Evolutionary conservation across 2,797 vertebrate species (phyloP), one percentile per base, ranked within the genome.

Genomic region (Halcyon leucocephala): DNA sequence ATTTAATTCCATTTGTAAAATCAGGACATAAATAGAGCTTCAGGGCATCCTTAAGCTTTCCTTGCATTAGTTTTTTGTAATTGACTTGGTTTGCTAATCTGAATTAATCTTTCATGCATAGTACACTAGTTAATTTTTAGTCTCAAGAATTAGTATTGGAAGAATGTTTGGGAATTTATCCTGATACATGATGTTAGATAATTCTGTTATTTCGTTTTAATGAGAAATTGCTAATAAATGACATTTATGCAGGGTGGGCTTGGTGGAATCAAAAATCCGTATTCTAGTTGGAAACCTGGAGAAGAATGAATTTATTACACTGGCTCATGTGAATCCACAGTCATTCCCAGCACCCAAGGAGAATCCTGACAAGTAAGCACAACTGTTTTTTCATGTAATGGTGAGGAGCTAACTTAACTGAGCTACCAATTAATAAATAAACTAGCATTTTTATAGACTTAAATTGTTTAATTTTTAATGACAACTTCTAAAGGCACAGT

Each of bases 201-300:
- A 14, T 87, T 83, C 17, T 74, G 0, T 73, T 72, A 61, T 86
- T 90, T 90, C 7, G 6, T 65, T 7, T 72, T 74, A 81, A 87
- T 70, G 46, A 92, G 54, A 77, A 76, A 81, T 93, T 93, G 93
- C 89, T 97, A 97, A 97, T 96, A 91, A 91, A 70, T 96, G 85
- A 83, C 92, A 62, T 97, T 95, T 97, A 79, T 96, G 85, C 97
- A 99, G 98, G 99, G 98, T 99, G 88, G 98, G 99, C 92, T 98
- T 99, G 90, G 98, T 99, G 91, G 99, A 99, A 95, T 99, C 99
- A 73, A 99, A 99, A 98, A 99, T 99, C 95, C 98, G 98, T 91
- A 99, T 98, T 73, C 97, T 99, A 94, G 98, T 99, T 90, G 98
- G 98, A 97, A 98, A 98, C 89, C 96, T 99, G 97, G 99, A 99